Conservation (phyloP, 2,113 vertebrate genomes). For the Myodes glareolus region DNA sequence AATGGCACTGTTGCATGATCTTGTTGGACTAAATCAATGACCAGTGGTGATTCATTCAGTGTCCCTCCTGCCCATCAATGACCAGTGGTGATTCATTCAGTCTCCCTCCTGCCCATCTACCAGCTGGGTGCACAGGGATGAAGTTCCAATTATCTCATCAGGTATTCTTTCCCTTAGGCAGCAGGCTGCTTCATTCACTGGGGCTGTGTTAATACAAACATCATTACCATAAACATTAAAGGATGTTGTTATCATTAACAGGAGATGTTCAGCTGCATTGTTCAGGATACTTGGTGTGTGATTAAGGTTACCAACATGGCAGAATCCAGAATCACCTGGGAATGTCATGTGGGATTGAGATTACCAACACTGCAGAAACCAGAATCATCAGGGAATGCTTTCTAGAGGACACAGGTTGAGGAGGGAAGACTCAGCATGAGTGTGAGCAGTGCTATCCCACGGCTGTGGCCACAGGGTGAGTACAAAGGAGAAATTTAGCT, state of each 20-base stretch:
- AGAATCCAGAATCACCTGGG: no score
- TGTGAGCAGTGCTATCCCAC: background rate
- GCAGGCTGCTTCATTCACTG: background rate
- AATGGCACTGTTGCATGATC: background rate
- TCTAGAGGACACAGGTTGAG: background rate
- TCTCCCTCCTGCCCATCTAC: background rate
- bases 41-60: background rate
- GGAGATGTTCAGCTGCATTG: background rate
- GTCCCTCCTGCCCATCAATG: no score
- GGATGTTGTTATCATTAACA: background rate
- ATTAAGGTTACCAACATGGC: no score
- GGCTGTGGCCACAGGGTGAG: background rate
- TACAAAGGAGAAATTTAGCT: background rate
- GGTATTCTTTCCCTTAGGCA: background rate
- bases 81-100: background rate
- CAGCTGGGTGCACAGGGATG: background rate
- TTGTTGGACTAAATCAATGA: background rate
- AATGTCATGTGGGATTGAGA: no score
- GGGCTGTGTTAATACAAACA: background rate
- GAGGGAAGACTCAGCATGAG: background rate
- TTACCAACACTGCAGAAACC: background rate
- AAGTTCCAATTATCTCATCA: background rate
- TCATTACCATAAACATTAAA: background rate
- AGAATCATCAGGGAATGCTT: background rate
- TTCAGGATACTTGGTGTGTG: background rate